These are phyloP conservation scores for Nannoperca obscura DNA, from an alignment of 2,797 vertebrate species.

Conservation along the genomic window DNA sequence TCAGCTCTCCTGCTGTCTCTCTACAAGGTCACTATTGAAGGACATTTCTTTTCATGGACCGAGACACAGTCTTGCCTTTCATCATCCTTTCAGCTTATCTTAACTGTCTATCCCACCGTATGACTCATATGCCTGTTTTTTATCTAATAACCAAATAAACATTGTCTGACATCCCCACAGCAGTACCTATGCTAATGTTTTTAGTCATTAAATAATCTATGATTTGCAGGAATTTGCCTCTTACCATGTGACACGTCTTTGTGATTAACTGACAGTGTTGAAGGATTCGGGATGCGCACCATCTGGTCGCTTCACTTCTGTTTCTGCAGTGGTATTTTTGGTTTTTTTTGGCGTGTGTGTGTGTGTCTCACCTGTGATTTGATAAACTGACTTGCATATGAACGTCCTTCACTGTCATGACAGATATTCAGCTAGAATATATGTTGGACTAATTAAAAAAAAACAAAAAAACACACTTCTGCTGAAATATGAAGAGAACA, in stretches of 20 bases:
- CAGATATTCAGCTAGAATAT: not conserved
- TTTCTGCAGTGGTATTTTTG: not conserved
- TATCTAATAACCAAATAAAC: not conserved
- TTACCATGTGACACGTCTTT: not conserved
- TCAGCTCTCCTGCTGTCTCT: slow-evolving; percentile 44
- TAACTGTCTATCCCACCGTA: not conserved
- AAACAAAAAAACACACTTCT: not conserved
- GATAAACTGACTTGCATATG: not conserved
- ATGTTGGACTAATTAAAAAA: not conserved
- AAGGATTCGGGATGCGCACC: not conserved
- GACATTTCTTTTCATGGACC: slow-evolving; percentile 1
- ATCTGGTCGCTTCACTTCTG: not conserved
- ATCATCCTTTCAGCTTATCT: not conserved
- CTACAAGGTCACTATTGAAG: slow-evolving; percentile 50
- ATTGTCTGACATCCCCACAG: not conserved
- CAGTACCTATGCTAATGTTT: not conserved
- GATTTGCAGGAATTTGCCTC: not conserved
- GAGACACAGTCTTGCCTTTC: not conserved
- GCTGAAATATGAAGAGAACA: not conserved
- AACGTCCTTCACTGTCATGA: not conserved
- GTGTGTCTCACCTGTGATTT: slow-evolving; percentile 25
- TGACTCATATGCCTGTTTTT: not conserved
- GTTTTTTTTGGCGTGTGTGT: not conserved
- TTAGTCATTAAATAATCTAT: not conserved
- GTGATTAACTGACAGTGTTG: not conserved